These are phyloP conservation scores for Cacoxenus indagator DNA, from an alignment of 2,888 invertebrate genomes.

Conservation along the genomic window DNA sequence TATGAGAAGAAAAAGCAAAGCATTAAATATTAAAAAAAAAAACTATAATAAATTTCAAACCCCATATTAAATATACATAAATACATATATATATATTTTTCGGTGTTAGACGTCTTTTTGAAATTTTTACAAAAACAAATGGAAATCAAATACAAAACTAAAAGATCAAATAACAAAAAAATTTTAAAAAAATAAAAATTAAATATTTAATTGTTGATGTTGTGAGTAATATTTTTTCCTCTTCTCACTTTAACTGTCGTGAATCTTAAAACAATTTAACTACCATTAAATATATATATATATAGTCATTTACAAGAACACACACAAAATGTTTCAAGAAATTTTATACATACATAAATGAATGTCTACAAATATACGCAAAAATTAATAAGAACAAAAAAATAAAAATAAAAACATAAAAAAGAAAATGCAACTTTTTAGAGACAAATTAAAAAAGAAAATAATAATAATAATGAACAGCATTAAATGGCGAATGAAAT, in stretches of 20 bases:
- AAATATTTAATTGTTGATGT: slow-evolving; percentile 70
- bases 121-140: slow-evolving; percentile 61
- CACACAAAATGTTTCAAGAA: slow-evolving; percentile 39
- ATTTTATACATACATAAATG: slow-evolving; percentile 51
- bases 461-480: slow-evolving; percentile 28
- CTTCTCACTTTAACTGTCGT: slow-evolving; percentile 54
- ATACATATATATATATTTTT: slow-evolving; percentile 66
- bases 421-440: slow-evolving; percentile 45
- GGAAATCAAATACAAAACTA: slow-evolving; percentile 35
- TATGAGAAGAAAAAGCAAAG: slow-evolving; percentile 21
- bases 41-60: slow-evolving; percentile 13
- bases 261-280: slow-evolving; percentile 52
- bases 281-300: slow-evolving; percentile 18
- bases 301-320: no score
- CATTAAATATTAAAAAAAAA: slow-evolving; percentile 3
- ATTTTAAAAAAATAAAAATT: slow-evolving; percentile 41
- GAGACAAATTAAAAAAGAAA: slow-evolving; percentile 47
- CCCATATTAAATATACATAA: slow-evolving; percentile 13
- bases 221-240: slow-evolving; percentile 64
- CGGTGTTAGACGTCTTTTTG: slow-evolving; percentile 71
- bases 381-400: slow-evolving; percentile 27
- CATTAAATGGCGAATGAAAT: slow-evolving; percentile 26
- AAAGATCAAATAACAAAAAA: slow-evolving; percentile 45
- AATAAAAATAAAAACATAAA: slow-evolving; percentile 38
- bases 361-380: slow-evolving; percentile 62